Base-by-base conservation (phyloP, 2,113 vertebrate genomes). In the Lontra canadensis region DNA sequence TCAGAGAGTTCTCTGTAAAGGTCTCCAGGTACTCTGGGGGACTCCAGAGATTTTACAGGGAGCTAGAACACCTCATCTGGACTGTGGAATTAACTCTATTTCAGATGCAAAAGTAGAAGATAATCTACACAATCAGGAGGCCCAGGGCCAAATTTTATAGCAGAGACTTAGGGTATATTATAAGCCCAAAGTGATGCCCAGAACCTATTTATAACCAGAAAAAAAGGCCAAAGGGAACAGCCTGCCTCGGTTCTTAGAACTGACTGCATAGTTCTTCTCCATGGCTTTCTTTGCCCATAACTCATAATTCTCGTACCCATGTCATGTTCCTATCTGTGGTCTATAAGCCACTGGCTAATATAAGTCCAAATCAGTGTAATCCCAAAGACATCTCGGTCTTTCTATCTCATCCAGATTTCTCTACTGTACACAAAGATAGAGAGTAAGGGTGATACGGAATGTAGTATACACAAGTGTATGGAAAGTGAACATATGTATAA, bases 41-140 rank as follows among this genome's bases (percentile, higher is more conserved):
- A 23, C 23, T 26, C 3, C 9, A 26, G 47, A 42, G 18, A 57
- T 6, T 8, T 85, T 26, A 63, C 6, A 20, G 8, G 0, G 31
- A 94, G 25, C 21, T 34, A 36, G n/a, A 39, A 15, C 3, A 85
- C 94, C 98, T 98, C 98, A 99, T 98, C 98, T 99, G 99, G 74
- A 99, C 99, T 0, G 98, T 99, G 93, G 98, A 99, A 97, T 99
- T 99, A 96, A 99, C 98, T 73, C 99, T 98, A 95, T 99, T 99
- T 99, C 99, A 99, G 69, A 99, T 98, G 63, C 99, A 99, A 98
- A 99, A 99, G 98, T 99, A 99, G 87, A 99, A 99, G 94, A 99
- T 65, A 88, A 99, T 93, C 99, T 99, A 99, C 1, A 98, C 93
- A 39, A 98, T 42, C 31, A 99, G 25, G n/a, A 99, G 98, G 97